Conservation (phyloP, 2,888 invertebrate genomes). For the Bimastos eiseni region DNA sequence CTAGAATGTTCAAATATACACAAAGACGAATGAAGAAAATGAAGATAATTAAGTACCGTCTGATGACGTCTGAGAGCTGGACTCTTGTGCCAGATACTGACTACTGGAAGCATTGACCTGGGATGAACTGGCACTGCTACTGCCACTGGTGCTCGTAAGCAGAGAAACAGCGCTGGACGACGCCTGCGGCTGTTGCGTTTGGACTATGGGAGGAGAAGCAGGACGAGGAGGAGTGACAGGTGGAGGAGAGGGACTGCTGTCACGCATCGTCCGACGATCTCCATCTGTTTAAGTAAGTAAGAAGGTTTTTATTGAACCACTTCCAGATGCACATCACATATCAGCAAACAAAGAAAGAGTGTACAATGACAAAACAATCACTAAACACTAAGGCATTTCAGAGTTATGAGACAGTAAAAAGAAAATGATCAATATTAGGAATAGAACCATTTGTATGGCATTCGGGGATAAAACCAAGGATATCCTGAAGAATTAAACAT, state of each 20-base stretch:
- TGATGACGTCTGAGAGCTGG: constrained; percentile 10
- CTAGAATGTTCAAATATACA: no score
- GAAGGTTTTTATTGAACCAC: no score
- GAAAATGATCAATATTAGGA: no score
- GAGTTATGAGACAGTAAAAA: no score
- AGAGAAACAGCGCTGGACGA: constrained; percentile 1
- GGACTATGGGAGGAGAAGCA: neutral
- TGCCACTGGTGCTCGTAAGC: neutral
- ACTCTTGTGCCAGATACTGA: neutral
- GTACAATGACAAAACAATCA: no score
- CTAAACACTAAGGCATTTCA: no score
- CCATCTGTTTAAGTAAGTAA: neutral
- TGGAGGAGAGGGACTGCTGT: constrained; percentile 1
- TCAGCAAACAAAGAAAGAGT: no score
- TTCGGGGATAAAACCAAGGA: no score
- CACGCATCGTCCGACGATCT: neutral
- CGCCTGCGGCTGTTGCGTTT: constrained; percentile 19
- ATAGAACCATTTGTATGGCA: no score
- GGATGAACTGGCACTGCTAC: neutral
- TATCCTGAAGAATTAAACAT: no score
- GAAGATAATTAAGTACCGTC: neutral
- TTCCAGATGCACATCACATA: no score
- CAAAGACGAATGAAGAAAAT: no score
- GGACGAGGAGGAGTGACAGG: neutral
- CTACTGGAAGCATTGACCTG: neutral